A percentile compares a stretch with the other conserved stretches of the same genome.
phyloP scores from a whole-genome alignment of 2,797 vertebrate species.

The Manis crassicaudata region DNA sequence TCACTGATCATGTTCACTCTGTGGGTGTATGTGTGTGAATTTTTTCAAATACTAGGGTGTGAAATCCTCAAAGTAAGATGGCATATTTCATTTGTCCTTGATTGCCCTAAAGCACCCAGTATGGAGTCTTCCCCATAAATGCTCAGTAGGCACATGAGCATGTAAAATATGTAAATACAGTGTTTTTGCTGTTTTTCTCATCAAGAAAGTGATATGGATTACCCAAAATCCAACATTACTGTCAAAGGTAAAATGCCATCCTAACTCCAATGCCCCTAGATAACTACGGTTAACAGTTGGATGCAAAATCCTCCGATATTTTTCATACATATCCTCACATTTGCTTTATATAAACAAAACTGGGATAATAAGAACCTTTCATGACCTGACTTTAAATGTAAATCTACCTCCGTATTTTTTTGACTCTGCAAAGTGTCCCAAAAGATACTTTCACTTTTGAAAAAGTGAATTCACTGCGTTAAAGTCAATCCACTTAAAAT shows the following conservation, averaged over 20 bases:
- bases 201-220: background rate
- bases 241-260: background rate
- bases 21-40: background rate
- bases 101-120: background rate
- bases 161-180: background rate
- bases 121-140: background rate
- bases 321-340: background rate
- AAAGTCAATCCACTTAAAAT: conserved; percentile 61
- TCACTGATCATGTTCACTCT: background rate
- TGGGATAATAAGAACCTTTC: background rate
- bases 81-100: background rate
- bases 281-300: background rate
- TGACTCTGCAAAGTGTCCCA: background rate
- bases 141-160: background rate
- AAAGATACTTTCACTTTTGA: background rate
- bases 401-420: conserved; percentile 32
- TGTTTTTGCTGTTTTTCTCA: background rate
- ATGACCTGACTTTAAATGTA: conserved; percentile 35
- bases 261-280: background rate
- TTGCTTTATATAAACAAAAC: background rate
- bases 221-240: background rate
- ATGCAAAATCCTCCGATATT: background rate
- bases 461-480: conserved; percentile 14
- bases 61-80: background rate
- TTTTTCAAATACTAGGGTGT: background rate